These are phyloP conservation scores for Epinephelus moara DNA, from an alignment of 2,113 vertebrate species.

Conservation along the genomic window DNA sequence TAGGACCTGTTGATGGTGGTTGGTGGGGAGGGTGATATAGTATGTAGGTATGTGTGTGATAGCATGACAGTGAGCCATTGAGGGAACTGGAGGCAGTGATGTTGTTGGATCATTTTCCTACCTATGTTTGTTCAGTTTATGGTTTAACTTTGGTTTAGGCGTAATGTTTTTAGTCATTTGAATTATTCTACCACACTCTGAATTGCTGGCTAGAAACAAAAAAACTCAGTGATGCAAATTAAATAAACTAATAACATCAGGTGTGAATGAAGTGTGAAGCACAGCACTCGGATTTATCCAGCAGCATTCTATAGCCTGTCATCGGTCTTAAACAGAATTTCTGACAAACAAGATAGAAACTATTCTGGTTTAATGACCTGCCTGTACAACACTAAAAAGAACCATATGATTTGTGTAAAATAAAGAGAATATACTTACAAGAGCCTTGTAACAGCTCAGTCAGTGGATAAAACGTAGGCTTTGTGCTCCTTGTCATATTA, in stretches of 20 bases:
- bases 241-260: neutral
- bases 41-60: neutral
- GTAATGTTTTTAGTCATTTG: neutral
- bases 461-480: too few species aligned
- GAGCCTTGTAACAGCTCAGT: too few species aligned
- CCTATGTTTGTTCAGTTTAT: neutral
- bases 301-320: too few species aligned
- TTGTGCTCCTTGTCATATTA: too few species aligned
- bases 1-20: constrained; percentile 8
- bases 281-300: too few species aligned
- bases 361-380: too few species aligned
- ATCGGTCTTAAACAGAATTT: too few species aligned
- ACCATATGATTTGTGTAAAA: too few species aligned
- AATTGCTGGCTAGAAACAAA: neutral
- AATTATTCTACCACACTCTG: neutral
- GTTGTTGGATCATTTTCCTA: neutral
- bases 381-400: too few species aligned
- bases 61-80: neutral
- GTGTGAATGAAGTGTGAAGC: neutral
- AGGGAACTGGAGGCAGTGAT: neutral
- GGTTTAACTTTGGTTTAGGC: neutral
- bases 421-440: too few species aligned
- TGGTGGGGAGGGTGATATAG: neutral
- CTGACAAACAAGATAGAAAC: too few species aligned
- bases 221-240: neutral